These are phyloP conservation scores for Stegophylla sp. DNA, from an alignment of 2,888 invertebrate genomes.

Conservation along the genomic window DNA sequence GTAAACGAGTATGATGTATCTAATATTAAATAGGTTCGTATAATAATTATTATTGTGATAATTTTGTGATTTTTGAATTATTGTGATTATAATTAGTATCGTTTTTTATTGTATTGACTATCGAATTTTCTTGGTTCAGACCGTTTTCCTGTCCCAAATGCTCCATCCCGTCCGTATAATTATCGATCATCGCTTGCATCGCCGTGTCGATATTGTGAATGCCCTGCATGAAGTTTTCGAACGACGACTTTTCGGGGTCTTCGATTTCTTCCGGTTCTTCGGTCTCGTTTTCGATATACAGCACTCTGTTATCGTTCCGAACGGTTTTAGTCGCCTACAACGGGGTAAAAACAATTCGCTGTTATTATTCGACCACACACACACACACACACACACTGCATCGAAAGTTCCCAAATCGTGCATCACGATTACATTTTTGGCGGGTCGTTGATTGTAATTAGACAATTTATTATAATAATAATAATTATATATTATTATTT, in stretches of 20 bases:
- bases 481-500: too few species aligned
- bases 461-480: too few species aligned
- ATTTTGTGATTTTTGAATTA: too few species aligned
- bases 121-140: neutral
- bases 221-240: slow-evolving; percentile 31
- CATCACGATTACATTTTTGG: too few species aligned
- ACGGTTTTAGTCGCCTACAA: slow-evolving; percentile 16
- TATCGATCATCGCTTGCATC: slow-evolving; percentile 53
- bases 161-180: slow-evolving; percentile 41
- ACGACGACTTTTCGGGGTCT: neutral
- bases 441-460: too few species aligned
- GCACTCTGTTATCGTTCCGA: neutral
- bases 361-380: too few species aligned
- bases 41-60: neutral
- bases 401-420: too few species aligned
- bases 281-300: neutral
- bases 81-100: neutral
- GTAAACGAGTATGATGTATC: neutral
- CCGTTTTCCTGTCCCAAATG: slow-evolving; percentile 7
- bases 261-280: slow-evolving; percentile 12
- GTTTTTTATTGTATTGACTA: neutral
- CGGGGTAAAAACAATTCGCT: neutral
- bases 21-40: neutral
- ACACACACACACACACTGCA: too few species aligned
- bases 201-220: slow-evolving; percentile 37